Conservation (phyloP, 2,888 invertebrate genomes). For the Catocala fraxini region DNA sequence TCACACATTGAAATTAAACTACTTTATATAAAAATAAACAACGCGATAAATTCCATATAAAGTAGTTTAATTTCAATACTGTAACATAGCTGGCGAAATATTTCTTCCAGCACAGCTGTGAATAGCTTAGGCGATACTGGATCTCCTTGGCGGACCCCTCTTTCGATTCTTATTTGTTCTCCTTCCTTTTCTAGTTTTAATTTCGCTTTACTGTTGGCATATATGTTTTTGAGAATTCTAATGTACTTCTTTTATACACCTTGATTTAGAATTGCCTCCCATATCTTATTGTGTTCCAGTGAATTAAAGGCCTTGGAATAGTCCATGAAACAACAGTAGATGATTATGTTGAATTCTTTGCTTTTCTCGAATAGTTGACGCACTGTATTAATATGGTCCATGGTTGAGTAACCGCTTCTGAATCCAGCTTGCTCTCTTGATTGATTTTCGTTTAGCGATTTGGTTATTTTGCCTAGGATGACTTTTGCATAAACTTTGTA, state of each 20-base stretch:
- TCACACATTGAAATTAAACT: no score
- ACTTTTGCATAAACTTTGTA: no score
- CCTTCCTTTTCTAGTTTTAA: not conserved
- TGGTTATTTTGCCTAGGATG: no score
- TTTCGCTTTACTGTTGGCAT: not conserved
- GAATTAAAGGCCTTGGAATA: constrained; percentile 1
- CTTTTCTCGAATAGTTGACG: not conserved
- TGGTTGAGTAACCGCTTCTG: not conserved
- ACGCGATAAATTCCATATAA: no score
- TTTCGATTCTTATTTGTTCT: not conserved
- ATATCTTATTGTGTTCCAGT: not conserved
- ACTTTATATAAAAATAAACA: no score
- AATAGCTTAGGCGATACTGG: not conserved
- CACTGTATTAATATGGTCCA: not conserved
- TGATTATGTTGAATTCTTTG: not conserved
- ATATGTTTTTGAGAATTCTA: not conserved
- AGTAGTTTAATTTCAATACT: no score
- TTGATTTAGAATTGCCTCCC: not conserved
- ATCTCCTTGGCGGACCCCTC: not conserved
- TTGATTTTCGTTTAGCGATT: not conserved
- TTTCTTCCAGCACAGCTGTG: not conserved
- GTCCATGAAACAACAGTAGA: not conserved
- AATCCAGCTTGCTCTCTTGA: not conserved
- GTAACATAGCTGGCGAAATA: not conserved
- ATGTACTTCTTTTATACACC: not conserved